Evolutionary conservation across 2,888 invertebrate genomes (phyloP).

Genomic region (Volucella bombylans): DNA sequence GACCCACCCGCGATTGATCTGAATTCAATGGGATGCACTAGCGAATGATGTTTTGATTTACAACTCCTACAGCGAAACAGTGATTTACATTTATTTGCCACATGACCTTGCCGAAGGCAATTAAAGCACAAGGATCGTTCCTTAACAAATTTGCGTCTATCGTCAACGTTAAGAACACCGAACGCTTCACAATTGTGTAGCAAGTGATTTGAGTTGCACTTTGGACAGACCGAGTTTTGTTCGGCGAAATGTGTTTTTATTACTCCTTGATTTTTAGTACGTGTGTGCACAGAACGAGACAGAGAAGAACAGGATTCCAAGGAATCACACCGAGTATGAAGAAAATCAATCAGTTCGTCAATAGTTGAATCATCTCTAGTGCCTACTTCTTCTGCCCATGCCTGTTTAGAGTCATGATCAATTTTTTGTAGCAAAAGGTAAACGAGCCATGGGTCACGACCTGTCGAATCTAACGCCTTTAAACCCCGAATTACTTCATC

Average conservation of each 20-base stretch:
- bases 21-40: background rate
- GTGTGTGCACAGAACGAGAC: background rate
- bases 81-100: background rate
- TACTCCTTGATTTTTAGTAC: background rate
- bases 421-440: slow-evolving; percentile 16
- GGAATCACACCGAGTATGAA: slow-evolving; percentile 5
- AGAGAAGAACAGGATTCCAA: background rate
- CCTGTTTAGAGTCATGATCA: background rate
- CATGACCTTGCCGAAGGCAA: slow-evolving; percentile 23
- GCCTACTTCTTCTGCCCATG: slow-evolving; percentile 10
- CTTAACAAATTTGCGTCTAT: background rate
- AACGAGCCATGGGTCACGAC: slow-evolving; percentile 17
- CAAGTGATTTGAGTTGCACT: background rate
- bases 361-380: slow-evolving; percentile 4
- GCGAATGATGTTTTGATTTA: slow-evolving; percentile 1
- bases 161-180: background rate
- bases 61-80: background rate
- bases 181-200: background rate
- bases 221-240: background rate
- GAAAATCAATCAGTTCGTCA: background rate
- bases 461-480: background rate
- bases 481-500: no score
- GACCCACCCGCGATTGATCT: no score
- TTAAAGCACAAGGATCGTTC: slow-evolving; percentile 15
- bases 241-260: background rate